Evolutionary conservation across 2,113 vertebrate species (phyloP).

Genomic region (Channa argus): DNA sequence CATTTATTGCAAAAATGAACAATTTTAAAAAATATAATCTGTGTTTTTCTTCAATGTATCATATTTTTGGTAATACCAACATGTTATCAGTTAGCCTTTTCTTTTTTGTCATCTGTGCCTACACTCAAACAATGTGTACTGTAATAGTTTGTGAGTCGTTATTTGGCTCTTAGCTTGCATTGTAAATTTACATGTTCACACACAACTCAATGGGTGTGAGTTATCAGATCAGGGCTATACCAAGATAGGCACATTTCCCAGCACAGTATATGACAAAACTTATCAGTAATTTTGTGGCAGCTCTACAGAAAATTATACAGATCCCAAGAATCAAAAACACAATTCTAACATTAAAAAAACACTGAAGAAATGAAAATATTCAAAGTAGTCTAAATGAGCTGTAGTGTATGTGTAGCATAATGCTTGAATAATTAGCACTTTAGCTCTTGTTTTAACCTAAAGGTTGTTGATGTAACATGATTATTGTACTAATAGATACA

Average conservation of each 20-base stretch:
- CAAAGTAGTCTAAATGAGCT: too few relatives aligned
- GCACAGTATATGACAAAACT: too few relatives aligned
- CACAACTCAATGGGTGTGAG: neutral
- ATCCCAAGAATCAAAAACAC: too few relatives aligned
- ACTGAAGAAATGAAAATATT: neutral
- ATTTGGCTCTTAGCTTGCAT: neutral
- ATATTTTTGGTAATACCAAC: conserved; percentile 30
- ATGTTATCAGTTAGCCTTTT: neutral
- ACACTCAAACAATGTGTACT: neutral
- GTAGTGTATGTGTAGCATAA: too few relatives aligned
- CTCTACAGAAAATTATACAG: too few relatives aligned
- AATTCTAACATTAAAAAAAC: too few relatives aligned
- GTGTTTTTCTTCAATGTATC: conserved; percentile 2
- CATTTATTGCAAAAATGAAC: neutral
- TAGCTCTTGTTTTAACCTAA: neutral
- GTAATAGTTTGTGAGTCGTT: neutral
- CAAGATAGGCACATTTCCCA: too few relatives aligned
- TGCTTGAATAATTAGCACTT: too few relatives aligned
- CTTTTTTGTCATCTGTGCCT: neutral
- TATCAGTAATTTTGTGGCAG: too few relatives aligned
- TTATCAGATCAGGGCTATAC: too few relatives aligned
- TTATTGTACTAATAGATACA: neutral
- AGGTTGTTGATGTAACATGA: neutral
- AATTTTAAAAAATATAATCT: neutral
- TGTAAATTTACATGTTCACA: neutral